Evolutionary conservation across 2,113 vertebrate species (phyloP), one percentile per base, ranked within the genome.

Genomic region (Proterorhinus semilunaris): DNA sequence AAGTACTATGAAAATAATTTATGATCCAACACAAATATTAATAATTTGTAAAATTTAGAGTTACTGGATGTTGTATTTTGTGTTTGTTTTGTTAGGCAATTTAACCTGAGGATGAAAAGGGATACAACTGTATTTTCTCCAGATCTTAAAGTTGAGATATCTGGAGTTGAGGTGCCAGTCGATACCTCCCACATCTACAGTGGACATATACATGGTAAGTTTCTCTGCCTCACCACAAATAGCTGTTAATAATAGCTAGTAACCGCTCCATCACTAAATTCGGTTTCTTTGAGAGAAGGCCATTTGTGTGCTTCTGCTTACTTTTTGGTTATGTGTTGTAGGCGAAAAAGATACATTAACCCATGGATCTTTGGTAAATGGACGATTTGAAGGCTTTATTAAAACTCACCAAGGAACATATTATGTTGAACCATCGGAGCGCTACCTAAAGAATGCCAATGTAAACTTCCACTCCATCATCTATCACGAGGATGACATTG

Each of bases 181-280:
- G 97, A 99, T 91, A 96, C 94, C 49, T 98, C 98, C 67, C 96
- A 99, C 86, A 97, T 99, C 92, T 99, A 99, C 91, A 96, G 93
- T 79, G 98, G 98, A 82, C 95, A 97, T 76, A 89, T 98, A 79
- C 96, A 94, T 81, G 98, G 97, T 98, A 89, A 95, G 95, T 94
- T 54, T 61, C 7, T 9, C 49, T 50, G 12, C 15, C 12, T 50
- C 13, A 49, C 4, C 63, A 55, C 74, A 46, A 8, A 65, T 7
- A 5, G 59, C 10, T 45, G 36, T 45, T 44, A 21, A 21, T 21
- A 21, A 21, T 2, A 21, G 21, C 21, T 21, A 21, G 21, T 21
- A 21, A 15, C 13, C 47, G 11, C 42, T 49, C 49, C 6, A 48
- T 21, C 9, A 6, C 9, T n/a, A 15, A 10, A 5, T 10, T 10